Base-by-base conservation (phyloP, 2,797 vertebrate species). In the Sebastes trivittatus region DNA sequence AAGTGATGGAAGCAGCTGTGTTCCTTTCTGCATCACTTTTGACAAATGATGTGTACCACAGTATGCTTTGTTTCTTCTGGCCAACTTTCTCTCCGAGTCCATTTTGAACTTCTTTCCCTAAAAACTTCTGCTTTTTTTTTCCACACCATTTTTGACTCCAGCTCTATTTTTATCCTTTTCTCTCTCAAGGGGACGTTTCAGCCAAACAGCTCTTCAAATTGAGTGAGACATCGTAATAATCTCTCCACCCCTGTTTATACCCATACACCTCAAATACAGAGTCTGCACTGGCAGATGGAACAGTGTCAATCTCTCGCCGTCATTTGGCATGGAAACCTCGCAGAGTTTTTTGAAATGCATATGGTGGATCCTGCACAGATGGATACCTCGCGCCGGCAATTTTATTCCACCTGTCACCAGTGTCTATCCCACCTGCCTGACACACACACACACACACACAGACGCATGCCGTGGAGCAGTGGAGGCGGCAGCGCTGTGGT, bases 361-460 rank as follows among this genome's bases (percentile, higher is more conserved):
- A 89, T 86, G 90, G 80, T 78, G 75, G 74, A 77, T 85, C 61
- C 62, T 78, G 65, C 89, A 92, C 89, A 92, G 89, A 90, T 66
- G 85, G 92, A 91, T 84, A 82, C 63, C 81, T 86, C 27, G 34
- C 36, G 59, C 70, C 56, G 77, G 82, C 77, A 84, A 69, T 93
- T 83, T 87, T 18, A 86, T 86, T 89, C 66, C 85, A 90, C 89
- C 87, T 92, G 91, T 88, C 89, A 46, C 42, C 42, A 87, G 69
- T 74, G 71, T 91, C 85, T 72, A 65, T 82, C 61, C 76, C 72
- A 81, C 71, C 66, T 80, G 80, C 72, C 68, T 77, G 49, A 30
- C 54, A 65, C 62, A 62, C 42, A 49, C 54, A 60, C 68, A 49
- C 54, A 56, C 67, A 56, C 67, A 61, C 68, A 75, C 59, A 38